Conservation (phyloP, 2,888 invertebrate species). For the Liopterus haemorrhoidalis region DNA sequence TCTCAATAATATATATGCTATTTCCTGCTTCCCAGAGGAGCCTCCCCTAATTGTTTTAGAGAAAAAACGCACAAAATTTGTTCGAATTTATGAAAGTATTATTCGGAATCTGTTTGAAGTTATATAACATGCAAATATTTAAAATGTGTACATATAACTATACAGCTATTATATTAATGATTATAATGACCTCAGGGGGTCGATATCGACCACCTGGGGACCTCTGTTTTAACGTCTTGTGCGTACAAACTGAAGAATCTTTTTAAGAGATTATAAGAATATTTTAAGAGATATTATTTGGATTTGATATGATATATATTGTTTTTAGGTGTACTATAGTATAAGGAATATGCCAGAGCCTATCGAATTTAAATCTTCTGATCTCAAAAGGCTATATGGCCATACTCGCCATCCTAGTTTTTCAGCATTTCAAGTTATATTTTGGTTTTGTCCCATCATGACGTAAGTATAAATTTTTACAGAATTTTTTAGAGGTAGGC, state of each 20-base stretch:
- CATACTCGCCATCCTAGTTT: slow-evolving; percentile 62
- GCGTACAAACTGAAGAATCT: slow-evolving; percentile 1
- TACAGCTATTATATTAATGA: too few species aligned
- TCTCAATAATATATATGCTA: too few species aligned
- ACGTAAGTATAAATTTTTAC: slow-evolving; percentile 41
- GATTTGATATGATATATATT: slow-evolving; percentile 10
- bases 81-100: too few species aligned
- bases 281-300: not conserved
- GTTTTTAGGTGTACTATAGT: slow-evolving; percentile 50
- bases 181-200: too few species aligned
- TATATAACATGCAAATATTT: too few species aligned
- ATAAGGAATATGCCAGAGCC: slow-evolving; percentile 50
- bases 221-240: too few species aligned
- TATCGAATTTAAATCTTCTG: slow-evolving; percentile 49
- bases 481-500: slow-evolving; percentile 5
- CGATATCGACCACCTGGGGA: too few species aligned
- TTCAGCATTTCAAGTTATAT: slow-evolving; percentile 50
- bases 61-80: too few species aligned
- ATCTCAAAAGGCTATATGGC: slow-evolving; percentile 49
- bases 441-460: slow-evolving; percentile 58
- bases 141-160: too few species aligned
- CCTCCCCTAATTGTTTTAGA: too few species aligned
- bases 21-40: too few species aligned
- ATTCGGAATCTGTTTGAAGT: too few species aligned
- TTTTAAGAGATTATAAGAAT: not conserved